Conservation (phyloP, 2,888 invertebrate genomes). For the Macrosiphum euphorbiae region DNA sequence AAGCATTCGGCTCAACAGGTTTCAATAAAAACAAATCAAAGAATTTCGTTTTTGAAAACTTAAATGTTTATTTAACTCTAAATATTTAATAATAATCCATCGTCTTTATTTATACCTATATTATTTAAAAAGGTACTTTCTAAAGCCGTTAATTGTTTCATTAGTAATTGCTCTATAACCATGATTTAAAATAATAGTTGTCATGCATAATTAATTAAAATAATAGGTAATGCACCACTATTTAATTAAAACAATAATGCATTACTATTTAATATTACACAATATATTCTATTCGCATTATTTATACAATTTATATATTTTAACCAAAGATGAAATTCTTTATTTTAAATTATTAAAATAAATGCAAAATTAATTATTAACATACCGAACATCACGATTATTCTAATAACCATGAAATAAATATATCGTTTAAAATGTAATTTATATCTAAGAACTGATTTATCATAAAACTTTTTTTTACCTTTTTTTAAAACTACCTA, state of each 20-base stretch:
- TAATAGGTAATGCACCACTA: background rate
- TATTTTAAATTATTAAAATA: background rate
- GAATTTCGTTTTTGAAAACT: conserved; percentile 31
- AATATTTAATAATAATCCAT: background rate
- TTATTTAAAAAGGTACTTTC: background rate
- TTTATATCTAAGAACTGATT: background rate
- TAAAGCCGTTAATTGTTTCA: background rate
- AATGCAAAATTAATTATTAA: background rate
- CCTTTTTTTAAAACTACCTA: background rate
- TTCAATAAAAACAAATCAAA: conserved; percentile 10
- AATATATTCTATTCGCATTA: background rate
- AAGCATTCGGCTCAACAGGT: background rate
- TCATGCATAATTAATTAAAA: background rate
- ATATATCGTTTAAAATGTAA: background rate
- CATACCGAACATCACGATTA: background rate
- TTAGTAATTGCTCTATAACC: background rate
- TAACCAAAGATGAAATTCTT: background rate
- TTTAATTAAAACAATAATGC: background rate
- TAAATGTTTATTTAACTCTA: background rate
- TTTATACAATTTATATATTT: background rate
- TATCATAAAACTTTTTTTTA: background rate
- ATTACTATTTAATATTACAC: background rate
- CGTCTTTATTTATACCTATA: background rate
- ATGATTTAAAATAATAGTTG: background rate
- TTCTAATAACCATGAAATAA: background rate